Conservation (phyloP, 2,888 invertebrate genomes). For the Ellobium chinense region DNA sequence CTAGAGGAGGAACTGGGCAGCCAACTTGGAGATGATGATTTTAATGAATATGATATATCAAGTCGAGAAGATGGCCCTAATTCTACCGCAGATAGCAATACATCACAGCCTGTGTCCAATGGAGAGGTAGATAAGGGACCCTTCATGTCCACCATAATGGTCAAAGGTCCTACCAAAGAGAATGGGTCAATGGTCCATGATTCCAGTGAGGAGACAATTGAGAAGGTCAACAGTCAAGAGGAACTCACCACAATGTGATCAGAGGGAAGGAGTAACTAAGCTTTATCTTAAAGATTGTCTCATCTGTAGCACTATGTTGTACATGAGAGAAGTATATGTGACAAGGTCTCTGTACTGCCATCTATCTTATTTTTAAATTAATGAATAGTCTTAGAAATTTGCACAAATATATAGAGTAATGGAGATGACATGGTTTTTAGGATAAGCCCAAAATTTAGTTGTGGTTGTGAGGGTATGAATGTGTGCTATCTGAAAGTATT, state of each 20-base stretch:
- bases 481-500: no score
- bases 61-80: neutral
- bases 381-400: no score
- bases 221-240: constrained; percentile 52
- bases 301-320: no score
- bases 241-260: constrained; percentile 52
- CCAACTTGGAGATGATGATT: constrained; percentile 53
- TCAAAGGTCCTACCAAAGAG: constrained; percentile 35
- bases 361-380: no score
- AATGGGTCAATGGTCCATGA: constrained; percentile 5
- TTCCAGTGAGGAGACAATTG: constrained; percentile 12
- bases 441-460: no score
- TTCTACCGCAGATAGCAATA: constrained; percentile 1
- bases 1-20: constrained; percentile 59
- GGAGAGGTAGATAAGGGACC: constrained; percentile 28
- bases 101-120: constrained; percentile 2
- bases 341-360: no score
- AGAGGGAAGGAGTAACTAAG: no score
- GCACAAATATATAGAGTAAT: no score
- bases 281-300: no score
- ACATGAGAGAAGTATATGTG: no score
- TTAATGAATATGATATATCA: constrained; percentile 50
- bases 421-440: no score
- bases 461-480: no score
- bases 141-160: constrained; percentile 30